phyloP scores from a whole-genome alignment of 1,140 invertebrate genomes.

The Zophobas atratus region DNA sequence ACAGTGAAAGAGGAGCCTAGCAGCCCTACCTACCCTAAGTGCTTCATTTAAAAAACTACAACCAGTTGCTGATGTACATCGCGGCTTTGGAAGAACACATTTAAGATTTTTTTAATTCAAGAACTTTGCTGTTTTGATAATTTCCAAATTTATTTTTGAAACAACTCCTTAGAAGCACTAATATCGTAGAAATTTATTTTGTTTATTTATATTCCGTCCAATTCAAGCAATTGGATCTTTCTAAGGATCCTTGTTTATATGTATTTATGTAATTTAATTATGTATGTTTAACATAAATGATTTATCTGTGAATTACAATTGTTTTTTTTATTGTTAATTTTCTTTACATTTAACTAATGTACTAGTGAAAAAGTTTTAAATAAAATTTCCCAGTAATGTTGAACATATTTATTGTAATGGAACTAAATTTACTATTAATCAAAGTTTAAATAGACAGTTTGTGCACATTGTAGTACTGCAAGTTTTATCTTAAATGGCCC shows the following conservation, averaged over 20 bases:
- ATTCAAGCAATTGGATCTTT: conserved; percentile 25
- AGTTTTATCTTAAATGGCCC: too few species aligned
- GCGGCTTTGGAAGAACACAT: conserved; percentile 7
- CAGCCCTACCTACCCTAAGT: conserved; percentile 66
- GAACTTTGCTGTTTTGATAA: conserved; percentile 24
- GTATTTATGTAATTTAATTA: conserved; percentile 51
- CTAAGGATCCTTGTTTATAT: conserved; percentile 45
- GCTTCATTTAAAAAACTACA: conserved; percentile 65
- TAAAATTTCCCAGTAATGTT: conserved; percentile 29
- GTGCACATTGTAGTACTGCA: too few species aligned
- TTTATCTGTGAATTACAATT: conserved; percentile 44
- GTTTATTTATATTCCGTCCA: conserved; percentile 58
- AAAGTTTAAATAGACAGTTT: background rate
- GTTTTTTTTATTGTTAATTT: conserved; percentile 37
- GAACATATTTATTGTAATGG: background rate
- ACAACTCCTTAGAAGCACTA: conserved; percentile 18
- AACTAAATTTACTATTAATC: background rate
- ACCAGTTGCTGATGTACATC: conserved; percentile 34
- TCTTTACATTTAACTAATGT: conserved; percentile 40
- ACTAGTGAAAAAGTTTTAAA: conserved; percentile 36
- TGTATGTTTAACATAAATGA: conserved; percentile 35
- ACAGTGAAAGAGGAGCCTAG: conserved; percentile 68
- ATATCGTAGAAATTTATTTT: conserved; percentile 18
- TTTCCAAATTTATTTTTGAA: conserved; percentile 25
- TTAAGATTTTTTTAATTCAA: conserved; percentile 28